These are phyloP conservation scores for Phocides pigmalion DNA, from an alignment of 1,140 invertebrate species.

Conservation along the genomic window DNA sequence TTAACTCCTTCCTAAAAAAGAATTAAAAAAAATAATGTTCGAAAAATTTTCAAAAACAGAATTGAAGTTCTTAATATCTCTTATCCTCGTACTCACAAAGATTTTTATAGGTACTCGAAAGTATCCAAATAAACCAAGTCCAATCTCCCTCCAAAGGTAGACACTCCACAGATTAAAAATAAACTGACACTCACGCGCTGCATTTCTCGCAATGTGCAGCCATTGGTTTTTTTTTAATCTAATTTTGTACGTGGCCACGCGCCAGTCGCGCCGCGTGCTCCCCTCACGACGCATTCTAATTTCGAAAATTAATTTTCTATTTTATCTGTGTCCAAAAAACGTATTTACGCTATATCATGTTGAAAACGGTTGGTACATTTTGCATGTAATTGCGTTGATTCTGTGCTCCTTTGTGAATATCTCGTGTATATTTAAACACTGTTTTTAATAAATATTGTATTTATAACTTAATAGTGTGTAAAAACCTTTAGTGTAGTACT, in stretches of 20 bases:
- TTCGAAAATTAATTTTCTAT: conserved; percentile 22
- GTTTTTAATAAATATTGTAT: no score
- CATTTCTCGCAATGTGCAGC: conserved; percentile 75
- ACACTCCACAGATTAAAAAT: conserved; percentile 32
- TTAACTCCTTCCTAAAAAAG: no score
- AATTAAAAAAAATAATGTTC: no score
- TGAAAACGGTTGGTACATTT: neutral
- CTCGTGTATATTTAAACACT: neutral
- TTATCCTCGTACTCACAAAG: neutral
- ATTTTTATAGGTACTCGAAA: conserved; percentile 3
- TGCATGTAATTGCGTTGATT: neutral
- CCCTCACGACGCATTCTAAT: conserved; percentile 55
- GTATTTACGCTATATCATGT: neutral
- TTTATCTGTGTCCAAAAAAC: neutral
- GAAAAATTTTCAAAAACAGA: no score
- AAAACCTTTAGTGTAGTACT: no score
- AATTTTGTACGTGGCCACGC: conserved; percentile 73
- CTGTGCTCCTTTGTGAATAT: no score
- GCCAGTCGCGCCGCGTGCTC: conserved; percentile 70
- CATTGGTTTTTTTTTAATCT: conserved; percentile 71
- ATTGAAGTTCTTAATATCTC: neutral
- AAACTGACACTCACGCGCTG: conserved; percentile 49
- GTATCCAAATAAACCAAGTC: conserved; percentile 23
- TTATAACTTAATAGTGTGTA: no score
- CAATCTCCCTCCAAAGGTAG: conserved; percentile 26